phyloP scores from a whole-genome alignment of 2,888 invertebrate species.

The Nephrotoma guestfalica region DNA sequence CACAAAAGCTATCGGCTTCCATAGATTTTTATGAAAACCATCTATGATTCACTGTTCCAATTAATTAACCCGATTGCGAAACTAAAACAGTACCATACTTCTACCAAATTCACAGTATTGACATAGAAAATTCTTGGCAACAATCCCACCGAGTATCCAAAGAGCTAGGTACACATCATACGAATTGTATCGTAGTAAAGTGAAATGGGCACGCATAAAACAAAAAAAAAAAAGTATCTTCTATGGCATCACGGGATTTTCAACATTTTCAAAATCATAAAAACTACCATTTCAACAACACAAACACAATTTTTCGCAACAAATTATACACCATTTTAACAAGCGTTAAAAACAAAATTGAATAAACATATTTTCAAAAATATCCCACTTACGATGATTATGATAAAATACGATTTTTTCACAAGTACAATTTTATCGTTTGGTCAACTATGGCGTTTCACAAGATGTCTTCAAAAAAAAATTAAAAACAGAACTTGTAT shows the following conservation, averaged over 20 bases:
- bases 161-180: not conserved
- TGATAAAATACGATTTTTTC: constrained; percentile 12
- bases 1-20: not conserved
- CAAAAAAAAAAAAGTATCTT: not conserved
- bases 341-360: not conserved
- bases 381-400: constrained; percentile 9
- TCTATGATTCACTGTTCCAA: not conserved
- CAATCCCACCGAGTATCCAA: not conserved
- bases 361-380: not conserved
- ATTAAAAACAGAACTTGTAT: not conserved
- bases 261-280: not conserved
- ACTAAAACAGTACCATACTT: not conserved
- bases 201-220: not conserved
- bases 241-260: not conserved
- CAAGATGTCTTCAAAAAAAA: constrained; percentile 1
- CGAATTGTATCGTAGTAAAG: not conserved
- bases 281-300: not conserved
- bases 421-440: constrained; percentile 9
- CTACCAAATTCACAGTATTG: not conserved
- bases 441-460: constrained; percentile 15
- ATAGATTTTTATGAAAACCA: not conserved
- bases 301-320: not conserved
- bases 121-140: not conserved
- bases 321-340: not conserved
- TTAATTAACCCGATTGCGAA: not conserved